Percentiles rank a stretch among this genome's conserved stretches.
Conservation (phyloP, 2,888 invertebrate species). For the Tridacna gigas region DNA sequence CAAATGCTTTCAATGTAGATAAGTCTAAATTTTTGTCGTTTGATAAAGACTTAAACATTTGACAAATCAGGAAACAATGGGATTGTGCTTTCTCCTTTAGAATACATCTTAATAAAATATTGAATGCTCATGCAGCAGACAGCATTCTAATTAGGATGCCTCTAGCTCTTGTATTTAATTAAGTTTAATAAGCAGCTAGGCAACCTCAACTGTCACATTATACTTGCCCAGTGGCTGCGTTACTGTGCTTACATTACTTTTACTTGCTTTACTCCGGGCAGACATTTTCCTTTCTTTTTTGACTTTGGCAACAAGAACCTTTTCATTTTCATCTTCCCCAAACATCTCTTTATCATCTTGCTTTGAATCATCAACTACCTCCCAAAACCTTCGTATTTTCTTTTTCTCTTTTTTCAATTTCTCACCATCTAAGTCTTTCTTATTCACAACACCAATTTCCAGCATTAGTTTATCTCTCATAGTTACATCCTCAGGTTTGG, state of each 20-base stretch:
- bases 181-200: background rate
- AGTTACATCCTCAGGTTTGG: constrained; percentile 43
- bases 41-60: too few species aligned
- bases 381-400: constrained; percentile 60
- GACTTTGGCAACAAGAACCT: constrained; percentile 51
- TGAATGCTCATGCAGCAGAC: too few species aligned
- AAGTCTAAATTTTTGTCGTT: too few species aligned
- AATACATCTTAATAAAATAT: too few species aligned
- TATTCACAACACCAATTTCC: constrained; percentile 52
- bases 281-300: constrained; percentile 58
- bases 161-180: too few species aligned
- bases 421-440: constrained; percentile 3
- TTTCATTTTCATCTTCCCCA: constrained; percentile 38
- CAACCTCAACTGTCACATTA: constrained; percentile 49
- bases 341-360: constrained; percentile 28
- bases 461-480: constrained; percentile 52
- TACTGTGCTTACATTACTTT: constrained; percentile 23
- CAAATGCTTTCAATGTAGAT: too few species aligned
- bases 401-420: constrained; percentile 40
- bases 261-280: constrained; percentile 41
- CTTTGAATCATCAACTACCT: constrained; percentile 46
- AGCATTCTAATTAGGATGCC: too few species aligned
- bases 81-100: too few species aligned
- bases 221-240: constrained; percentile 47
- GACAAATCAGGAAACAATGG: too few species aligned